A percentile compares a stretch with the other conserved stretches of the same genome.
These are phyloP conservation scores for Ophiothrix spiculata DNA, from an alignment of 35 echinoderm and acorn worm species.

Conservation along the genomic window DNA sequence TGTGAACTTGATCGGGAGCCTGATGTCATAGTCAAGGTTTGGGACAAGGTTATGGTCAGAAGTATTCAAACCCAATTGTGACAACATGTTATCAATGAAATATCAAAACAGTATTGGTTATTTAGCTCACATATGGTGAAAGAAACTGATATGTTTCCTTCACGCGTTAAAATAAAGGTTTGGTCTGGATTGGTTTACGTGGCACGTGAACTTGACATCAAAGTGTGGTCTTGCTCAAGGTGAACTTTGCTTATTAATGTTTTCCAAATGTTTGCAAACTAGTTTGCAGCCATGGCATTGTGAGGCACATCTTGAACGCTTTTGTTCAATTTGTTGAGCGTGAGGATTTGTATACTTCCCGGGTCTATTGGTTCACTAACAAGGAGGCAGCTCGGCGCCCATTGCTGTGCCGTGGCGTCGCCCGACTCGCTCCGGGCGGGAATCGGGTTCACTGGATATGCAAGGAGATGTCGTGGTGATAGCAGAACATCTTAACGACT, in stretches of 20 bases:
- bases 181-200: too few species aligned
- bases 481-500: too few species aligned
- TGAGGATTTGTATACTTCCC: background rate
- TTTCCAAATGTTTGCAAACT: background rate
- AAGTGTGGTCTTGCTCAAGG: background rate
- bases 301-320: background rate
- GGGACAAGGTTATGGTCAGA: too few species aligned
- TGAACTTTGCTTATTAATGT: background rate
- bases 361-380: background rate
- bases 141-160: too few species aligned
- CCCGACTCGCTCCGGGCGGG: background rate
- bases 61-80: too few species aligned
- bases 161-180: too few species aligned
- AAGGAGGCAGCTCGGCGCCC: slow-evolving; percentile 8
- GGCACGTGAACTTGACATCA: background rate
- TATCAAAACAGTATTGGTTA: too few species aligned
- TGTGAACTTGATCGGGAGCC: too few species aligned
- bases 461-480: background rate
- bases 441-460: background rate
- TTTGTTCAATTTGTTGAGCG: slow-evolving; percentile 9
- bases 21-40: too few species aligned
- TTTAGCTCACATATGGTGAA: too few species aligned
- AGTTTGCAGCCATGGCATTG: background rate
- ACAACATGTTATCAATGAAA: too few species aligned
- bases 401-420: background rate